These are phyloP conservation scores for Kradibia gibbosae DNA, from an alignment of 1,140 invertebrate genomes.

Conservation along the genomic window DNA sequence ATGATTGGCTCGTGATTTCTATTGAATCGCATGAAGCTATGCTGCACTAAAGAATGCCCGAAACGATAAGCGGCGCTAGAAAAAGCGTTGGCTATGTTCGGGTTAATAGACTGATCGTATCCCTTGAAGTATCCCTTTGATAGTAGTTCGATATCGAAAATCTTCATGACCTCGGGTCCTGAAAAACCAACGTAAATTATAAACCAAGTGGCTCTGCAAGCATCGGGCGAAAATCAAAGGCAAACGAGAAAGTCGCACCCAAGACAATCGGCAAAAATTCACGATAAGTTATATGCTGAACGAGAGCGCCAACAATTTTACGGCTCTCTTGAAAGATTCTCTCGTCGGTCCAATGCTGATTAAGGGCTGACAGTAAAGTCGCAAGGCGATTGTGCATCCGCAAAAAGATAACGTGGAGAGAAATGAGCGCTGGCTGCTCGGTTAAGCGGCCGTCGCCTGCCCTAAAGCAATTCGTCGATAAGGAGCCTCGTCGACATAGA, in stretches of 20 bases:
- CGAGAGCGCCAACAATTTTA: slow-evolving; percentile 85
- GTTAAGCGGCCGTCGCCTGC: slow-evolving; percentile 87
- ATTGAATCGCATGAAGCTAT: slow-evolving; percentile 79
- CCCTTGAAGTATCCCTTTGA: slow-evolving; percentile 78
- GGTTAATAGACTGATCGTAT: slow-evolving; percentile 88
- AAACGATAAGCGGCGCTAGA: slow-evolving; percentile 95
- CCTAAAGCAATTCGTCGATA: slow-evolving; percentile 80
- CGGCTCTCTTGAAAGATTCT: slow-evolving; percentile 89
- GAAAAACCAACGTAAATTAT: slow-evolving; percentile 23
- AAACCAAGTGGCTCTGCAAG: no score
- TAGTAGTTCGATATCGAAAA: slow-evolving; percentile 79
- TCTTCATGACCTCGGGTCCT: slow-evolving; percentile 80
- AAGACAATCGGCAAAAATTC: slow-evolving; percentile 91
- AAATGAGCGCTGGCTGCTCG: slow-evolving; percentile 90
- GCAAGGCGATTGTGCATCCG: slow-evolving; percentile 93
- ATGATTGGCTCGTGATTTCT: slow-evolving; percentile 76
- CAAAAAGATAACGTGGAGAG: slow-evolving; percentile 90
- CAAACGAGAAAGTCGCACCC: slow-evolving; percentile 67
- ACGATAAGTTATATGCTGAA: slow-evolving; percentile 91
- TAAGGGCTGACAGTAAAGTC: slow-evolving; percentile 81
- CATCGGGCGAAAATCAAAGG: background rate
- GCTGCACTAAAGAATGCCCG: slow-evolving; percentile 94
- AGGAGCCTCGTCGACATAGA: slow-evolving; percentile 78
- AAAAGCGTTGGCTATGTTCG: slow-evolving; percentile 93
- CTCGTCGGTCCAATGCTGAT: slow-evolving; percentile 91